Percentiles rank a stretch among this genome's conserved stretches.
These are phyloP conservation scores for Embiotoca jacksoni DNA, from an alignment of 2,113 vertebrate species.

Conservation along the genomic window DNA sequence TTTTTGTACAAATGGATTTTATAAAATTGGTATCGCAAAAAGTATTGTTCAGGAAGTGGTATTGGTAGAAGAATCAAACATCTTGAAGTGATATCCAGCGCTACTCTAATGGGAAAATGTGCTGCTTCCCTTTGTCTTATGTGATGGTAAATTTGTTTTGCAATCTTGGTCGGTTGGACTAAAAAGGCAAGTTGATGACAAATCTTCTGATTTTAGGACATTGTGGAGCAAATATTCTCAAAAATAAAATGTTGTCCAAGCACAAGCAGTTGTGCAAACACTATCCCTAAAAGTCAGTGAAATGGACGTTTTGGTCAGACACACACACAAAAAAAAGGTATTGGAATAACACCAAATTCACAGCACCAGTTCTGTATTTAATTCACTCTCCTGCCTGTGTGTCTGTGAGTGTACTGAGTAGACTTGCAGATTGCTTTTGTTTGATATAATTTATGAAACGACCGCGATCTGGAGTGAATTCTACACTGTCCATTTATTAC, in stretches of 20 bases:
- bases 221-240: neutral
- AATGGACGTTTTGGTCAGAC: no score
- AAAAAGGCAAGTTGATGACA: no score
- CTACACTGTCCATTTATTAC: constrained; percentile 13
- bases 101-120: no score
- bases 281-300: neutral
- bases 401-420: neutral
- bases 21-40: no score
- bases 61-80: no score
- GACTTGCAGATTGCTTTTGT: constrained; percentile 14
- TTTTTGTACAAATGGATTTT: no score
- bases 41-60: no score
- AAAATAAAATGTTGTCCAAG: neutral
- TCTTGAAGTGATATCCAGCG: no score
- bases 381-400: neutral
- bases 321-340: no score
- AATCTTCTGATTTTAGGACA: neutral
- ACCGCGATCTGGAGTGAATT: constrained; percentile 28
- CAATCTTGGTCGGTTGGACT: no score
- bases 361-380: neutral
- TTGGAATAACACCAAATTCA: neutral
- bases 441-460: constrained; percentile 14
- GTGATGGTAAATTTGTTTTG: no score
- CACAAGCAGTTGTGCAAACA: neutral
- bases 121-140: no score